Percentiles rank a stretch among this genome's conserved stretches.
These are phyloP conservation scores for Heliothis subflexa DNA, from an alignment of 1,140 invertebrate species.

Conservation along the genomic window DNA sequence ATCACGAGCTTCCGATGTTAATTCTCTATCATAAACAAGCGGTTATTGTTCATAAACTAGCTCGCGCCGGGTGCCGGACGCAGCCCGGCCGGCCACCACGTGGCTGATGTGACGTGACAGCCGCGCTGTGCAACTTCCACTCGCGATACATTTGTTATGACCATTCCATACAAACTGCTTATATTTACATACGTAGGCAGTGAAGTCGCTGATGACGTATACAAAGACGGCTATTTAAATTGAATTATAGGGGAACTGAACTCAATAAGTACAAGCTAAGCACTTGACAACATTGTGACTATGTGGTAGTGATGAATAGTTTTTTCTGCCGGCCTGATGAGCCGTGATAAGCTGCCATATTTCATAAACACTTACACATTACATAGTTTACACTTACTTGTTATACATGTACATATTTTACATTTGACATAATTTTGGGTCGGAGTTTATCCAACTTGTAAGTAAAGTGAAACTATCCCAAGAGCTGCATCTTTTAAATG, in stretches of 20 bases:
- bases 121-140: conserved; percentile 44
- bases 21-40: conserved; percentile 68
- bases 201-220: conserved; percentile 17
- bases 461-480: conserved; percentile 16
- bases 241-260: conserved; percentile 36
- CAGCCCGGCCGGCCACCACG: conserved; percentile 49
- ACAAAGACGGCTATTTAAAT: conserved; percentile 30
- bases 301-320: conserved; percentile 31
- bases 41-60: conserved; percentile 46
- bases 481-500: not conserved
- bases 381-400: not conserved
- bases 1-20: conserved; percentile 78
- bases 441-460: conserved; percentile 1
- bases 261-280: conserved; percentile 17
- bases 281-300: conserved; percentile 24
- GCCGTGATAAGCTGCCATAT: conserved; percentile 19
- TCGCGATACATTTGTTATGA: conserved; percentile 37
- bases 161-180: conserved; percentile 35
- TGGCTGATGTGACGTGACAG: conserved; percentile 55
- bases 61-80: conserved; percentile 19
- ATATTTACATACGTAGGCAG: conserved; percentile 47
- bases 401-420: not conserved
- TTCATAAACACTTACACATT: conserved; percentile 5
- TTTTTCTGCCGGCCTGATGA: not conserved
- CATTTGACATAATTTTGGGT: not conserved